These are phyloP conservation scores for Glossosoma conforme DNA, from an alignment of 1,140 invertebrate genomes.

Conservation along the genomic window DNA sequence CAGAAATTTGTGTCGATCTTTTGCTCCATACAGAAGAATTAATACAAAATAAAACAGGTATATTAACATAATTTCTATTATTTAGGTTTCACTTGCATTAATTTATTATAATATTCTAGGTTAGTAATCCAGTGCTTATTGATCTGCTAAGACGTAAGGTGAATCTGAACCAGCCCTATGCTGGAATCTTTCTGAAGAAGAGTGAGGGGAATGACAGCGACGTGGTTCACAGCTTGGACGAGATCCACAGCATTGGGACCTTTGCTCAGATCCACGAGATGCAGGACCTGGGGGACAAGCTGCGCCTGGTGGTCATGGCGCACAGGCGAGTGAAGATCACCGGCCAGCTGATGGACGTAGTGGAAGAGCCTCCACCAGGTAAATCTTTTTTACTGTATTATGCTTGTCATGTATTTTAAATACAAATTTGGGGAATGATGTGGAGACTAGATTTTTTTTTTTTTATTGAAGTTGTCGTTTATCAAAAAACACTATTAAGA, in stretches of 20 bases:
- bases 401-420: no score
- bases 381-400: no score
- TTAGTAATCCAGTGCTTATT: conserved; percentile 83
- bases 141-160: conserved; percentile 92
- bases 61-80: not conserved
- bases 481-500: no score
- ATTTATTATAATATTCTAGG: conserved; percentile 49
- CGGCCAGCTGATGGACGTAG: conserved; percentile 69
- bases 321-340: conserved; percentile 83
- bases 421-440: no score
- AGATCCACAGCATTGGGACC: conserved; percentile 88
- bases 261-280: conserved; percentile 98
- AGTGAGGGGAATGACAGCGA: conserved; percentile 87
- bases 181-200: conserved; percentile 95
- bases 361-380: conserved; percentile 51
- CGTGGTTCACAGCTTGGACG: conserved; percentile 76
- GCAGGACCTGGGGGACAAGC: conserved; percentile 88
- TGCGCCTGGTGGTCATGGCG: conserved; percentile 90
- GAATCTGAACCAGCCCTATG: conserved; percentile 93
- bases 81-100: not conserved
- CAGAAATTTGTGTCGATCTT: no score
- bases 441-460: no score
- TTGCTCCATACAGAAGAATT: conserved; percentile 2
- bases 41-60: not conserved
- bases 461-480: no score